Evolutionary conservation across 2,113 vertebrate species (phyloP), one percentile per base, ranked within the genome.

Genomic region (Neopipo cinnamomea): DNA sequence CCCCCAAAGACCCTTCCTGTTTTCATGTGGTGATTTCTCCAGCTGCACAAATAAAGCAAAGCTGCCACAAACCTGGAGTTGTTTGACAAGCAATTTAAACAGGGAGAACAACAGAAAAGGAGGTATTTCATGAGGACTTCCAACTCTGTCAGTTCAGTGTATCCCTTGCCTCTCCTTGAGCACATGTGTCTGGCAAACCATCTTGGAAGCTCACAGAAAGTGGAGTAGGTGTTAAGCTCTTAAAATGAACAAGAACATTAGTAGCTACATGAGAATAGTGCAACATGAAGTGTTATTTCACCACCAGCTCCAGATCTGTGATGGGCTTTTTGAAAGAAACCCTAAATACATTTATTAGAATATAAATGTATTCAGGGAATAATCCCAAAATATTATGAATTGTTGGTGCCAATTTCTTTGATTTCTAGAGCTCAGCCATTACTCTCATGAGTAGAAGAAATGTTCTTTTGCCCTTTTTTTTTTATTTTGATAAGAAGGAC

Each of bases 181-280:
- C 49, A 92, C 12, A 2, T 30, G 20, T 39, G 72, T 28, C 83
- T 89, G 76, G 46, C 82, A 92, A 83, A 80, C 33, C 52, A 27
- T 6, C 68, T 9, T 81, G 76, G 73, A 91, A 85, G 92, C 44
- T 41, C 52, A 19, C 1, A 37, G 82, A 92, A 90, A 59, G 53
- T 76, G 63, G 41, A 93, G 79, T 62, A 94, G 85, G 79, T 91
- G 88, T 55, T 88, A 76, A 93, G 68, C 59, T 81, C 73, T 72
- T 41, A 52, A 94, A 94, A 90, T 50, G 83, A 80, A 46, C 4
- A 84, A 52, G 76, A 84, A 75, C 78, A 93, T 95, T 92, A 91
- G 86, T 68, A 72, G 89, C 72, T 92, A 39, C 58, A 68, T 1
- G 5, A 94, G 61, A 77, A 59, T 16, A 72, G 20, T 14, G 14